A percentile compares a stretch with the other conserved stretches of the same genome.
phyloP scores from a whole-genome alignment of 2,797 vertebrate species.

The Ctenopoma kingsleyae region DNA sequence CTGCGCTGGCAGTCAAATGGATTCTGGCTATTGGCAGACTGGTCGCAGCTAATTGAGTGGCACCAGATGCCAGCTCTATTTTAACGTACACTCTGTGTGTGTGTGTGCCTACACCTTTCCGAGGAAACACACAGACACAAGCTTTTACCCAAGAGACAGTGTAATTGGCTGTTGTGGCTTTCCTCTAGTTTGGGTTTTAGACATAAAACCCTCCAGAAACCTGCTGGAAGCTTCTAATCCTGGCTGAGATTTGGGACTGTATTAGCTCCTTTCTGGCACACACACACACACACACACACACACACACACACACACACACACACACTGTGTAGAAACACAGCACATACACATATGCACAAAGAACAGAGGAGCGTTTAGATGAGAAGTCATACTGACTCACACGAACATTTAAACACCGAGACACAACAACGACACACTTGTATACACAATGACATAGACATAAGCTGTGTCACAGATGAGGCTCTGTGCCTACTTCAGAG shows the following conservation, averaged over 20 bases:
- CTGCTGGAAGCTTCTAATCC: constrained; percentile 76
- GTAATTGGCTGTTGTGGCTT: constrained; percentile 80
- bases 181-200: constrained; percentile 75
- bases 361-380: constrained; percentile 29
- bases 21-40: constrained; percentile 75
- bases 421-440: constrained; percentile 3
- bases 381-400: constrained; percentile 40
- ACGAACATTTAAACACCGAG: constrained; percentile 25
- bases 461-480: constrained; percentile 2
- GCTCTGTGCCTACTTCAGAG: constrained; percentile 5
- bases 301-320: constrained; percentile 13
- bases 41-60: constrained; percentile 80
- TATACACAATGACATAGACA: constrained; percentile 16
- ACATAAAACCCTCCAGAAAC: constrained; percentile 77
- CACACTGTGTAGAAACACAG: constrained; percentile 17
- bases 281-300: constrained; percentile 42
- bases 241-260: constrained; percentile 69
- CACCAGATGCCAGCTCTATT: constrained; percentile 79
- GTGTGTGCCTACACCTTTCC: constrained; percentile 37
- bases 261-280: constrained; percentile 63
- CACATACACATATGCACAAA: constrained; percentile 13
- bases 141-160: constrained; percentile 71
- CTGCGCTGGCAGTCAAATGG: constrained; percentile 71
- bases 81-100: constrained; percentile 62
- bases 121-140: constrained; percentile 35